Conservation (phyloP, 2,888 invertebrate genomes). For the Pristionchus exspectatus region DNA sequence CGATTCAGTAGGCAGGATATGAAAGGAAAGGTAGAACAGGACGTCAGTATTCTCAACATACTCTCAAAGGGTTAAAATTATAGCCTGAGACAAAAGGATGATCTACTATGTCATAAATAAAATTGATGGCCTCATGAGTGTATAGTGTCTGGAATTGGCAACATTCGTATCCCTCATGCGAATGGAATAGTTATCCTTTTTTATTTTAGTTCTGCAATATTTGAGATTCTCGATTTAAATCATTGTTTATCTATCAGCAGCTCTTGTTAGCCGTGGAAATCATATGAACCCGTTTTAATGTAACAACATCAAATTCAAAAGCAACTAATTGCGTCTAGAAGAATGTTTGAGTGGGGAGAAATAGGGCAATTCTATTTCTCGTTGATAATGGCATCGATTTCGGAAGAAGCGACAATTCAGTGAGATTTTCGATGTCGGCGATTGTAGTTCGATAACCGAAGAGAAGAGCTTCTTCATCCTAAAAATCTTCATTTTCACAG, state of each 20-base stretch:
- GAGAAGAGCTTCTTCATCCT: neutral
- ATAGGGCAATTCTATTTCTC: neutral
- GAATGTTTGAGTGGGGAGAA: neutral
- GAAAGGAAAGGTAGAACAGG: no score
- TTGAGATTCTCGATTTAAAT: no score
- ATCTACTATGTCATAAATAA: no score
- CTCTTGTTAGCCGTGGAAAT: constrained; percentile 1
- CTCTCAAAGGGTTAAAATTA: no score
- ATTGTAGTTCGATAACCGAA: constrained; percentile 13
- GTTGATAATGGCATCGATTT: constrained; percentile 30
- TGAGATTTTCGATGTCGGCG: neutral
- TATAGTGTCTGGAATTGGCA: no score
- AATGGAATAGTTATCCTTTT: no score
- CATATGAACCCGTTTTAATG: neutral
- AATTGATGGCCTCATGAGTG: no score
- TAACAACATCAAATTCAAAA: neutral
- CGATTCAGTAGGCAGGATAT: no score
- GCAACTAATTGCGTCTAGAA: neutral
- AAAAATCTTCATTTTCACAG: neutral
- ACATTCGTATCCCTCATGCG: no score
- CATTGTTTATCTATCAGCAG: neutral
- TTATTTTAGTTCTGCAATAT: no score
- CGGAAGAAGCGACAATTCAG: constrained; percentile 18
- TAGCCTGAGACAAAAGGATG: no score
- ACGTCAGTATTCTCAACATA: no score